Base-by-base conservation (phyloP, 2,113 vertebrate species). In the Urocitellus parryii region DNA sequence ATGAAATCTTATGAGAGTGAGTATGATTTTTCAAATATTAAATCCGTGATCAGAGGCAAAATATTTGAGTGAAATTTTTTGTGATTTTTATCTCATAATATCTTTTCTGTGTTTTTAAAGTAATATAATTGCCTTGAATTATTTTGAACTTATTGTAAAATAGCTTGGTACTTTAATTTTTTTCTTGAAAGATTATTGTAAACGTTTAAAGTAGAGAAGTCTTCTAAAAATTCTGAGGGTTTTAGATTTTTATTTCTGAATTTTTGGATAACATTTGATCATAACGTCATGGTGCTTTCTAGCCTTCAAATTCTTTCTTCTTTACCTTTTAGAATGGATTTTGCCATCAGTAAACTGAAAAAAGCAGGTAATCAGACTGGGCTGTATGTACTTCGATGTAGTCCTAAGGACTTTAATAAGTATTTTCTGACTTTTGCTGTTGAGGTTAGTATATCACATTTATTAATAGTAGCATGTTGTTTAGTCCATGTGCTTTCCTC, bases 361-460 rank as follows among this genome's bases (percentile, higher is more conserved):
- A 99, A 98, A 94, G 98, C 98, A 0, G 99, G 99, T n/a, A 99
- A 99, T 98, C 99, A 99, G 87, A 99, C 98, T 94, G 99, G 99
- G 86, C 98, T 99, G 73, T 99, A 99, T 82, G 99, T 99, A 92
- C 99, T 99, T 90, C 99, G 99, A 53, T 99, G 99, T 98, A 99
- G 99, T 97, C 99, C 99, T 88, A 99, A 99, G 97, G 99, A 99
- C 89, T 99, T 99, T 81, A 99, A 99, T 98, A 99, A 99, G 79
- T 99, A 99, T 97, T 99, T 99, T 97, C 99, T 99, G 98, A 99
- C 99, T 34, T 99, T 99, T 98, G 99, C 99, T 53, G 97, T 99
- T 29, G 99, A 99, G 99, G 99, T 99, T 98, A 99, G 99, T 99
- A 97, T 97, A 87, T 89, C 92, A 39, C 32, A 39, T 80, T 95